Conservation (phyloP, 1,140 invertebrate species). For the Dreissena polymorpha region DNA sequence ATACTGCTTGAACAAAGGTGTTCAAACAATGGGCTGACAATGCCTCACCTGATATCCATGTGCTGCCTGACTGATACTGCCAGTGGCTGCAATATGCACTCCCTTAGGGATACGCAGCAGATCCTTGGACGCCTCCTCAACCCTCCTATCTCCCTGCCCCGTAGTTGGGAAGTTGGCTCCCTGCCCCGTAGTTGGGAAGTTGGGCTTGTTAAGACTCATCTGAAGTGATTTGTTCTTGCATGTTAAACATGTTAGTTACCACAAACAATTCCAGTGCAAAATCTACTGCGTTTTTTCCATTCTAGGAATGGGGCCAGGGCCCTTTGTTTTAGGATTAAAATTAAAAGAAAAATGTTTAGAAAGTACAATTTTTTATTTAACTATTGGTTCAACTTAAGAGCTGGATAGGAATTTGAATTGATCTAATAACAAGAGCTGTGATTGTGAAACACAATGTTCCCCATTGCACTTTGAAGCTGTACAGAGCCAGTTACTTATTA, state of each 20-base stretch:
- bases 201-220: conserved; percentile 45
- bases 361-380: too few relatives aligned
- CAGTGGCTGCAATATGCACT: background rate
- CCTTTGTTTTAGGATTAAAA: background rate
- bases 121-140: conserved; percentile 18
- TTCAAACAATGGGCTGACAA: background rate
- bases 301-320: too few relatives aligned
- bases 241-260: background rate
- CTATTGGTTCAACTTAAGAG: too few relatives aligned
- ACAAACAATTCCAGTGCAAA: background rate
- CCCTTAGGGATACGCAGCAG: conserved; percentile 31
- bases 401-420: too few relatives aligned
- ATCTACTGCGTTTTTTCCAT: background rate
- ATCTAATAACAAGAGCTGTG: too few relatives aligned
- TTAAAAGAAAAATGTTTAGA: too few relatives aligned
- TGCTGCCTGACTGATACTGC: conserved; percentile 22
- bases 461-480: too few relatives aligned
- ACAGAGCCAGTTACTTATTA: too few relatives aligned
- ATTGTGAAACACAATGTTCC: too few relatives aligned
- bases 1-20: background rate
- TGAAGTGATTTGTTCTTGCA: background rate
- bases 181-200: conserved; percentile 10
- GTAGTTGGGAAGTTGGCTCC: conserved; percentile 15
- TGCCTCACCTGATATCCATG: conserved; percentile 34
- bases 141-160: conserved; percentile 39